Evolutionary conservation across 2,888 invertebrate species (phyloP).

Genomic region (Drosophila rubida): DNA sequence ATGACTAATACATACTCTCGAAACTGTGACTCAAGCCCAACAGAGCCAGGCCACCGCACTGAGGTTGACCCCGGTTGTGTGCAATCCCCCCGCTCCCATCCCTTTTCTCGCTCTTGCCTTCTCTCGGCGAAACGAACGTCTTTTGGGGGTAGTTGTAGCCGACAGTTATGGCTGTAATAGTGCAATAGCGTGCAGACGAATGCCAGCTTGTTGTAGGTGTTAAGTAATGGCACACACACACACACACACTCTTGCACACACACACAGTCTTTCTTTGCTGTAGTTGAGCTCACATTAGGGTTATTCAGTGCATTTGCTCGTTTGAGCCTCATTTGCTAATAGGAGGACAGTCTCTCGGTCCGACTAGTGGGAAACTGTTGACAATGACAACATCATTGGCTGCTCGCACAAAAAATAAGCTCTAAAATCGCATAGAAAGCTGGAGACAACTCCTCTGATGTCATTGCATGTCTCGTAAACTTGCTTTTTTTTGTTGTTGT

Average conservation of each 20-base stretch:
- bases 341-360: conserved; percentile 7
- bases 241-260: conserved; percentile 3
- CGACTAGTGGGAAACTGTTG: conserved; percentile 6
- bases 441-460: not conserved
- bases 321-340: conserved; percentile 58
- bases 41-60: not conserved
- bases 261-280: too few relatives aligned
- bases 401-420: conserved; percentile 13
- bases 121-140: conserved; percentile 28
- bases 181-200: conserved; percentile 73
- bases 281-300: conserved; percentile 40
- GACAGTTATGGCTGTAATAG: conserved; percentile 69
- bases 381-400: conserved; percentile 57
- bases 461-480: conserved; percentile 1
- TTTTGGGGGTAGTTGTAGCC: conserved; percentile 64
- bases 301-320: conserved; percentile 60
- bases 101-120: not conserved
- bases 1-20: conserved; percentile 66
- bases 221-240: conserved; percentile 62
- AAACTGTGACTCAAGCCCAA: conserved; percentile 24
- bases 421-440: conserved; percentile 25
- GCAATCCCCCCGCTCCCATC: not conserved
- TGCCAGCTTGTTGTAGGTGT: conserved; percentile 61
- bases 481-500: not conserved
- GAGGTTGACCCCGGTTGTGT: conserved; percentile 33